A percentile compares a stretch with the other conserved stretches of the same genome.
phyloP scores from a whole-genome alignment of 35 echinoderm and acorn worm genomes.

The Hemicentrotus pulcherrimus region DNA sequence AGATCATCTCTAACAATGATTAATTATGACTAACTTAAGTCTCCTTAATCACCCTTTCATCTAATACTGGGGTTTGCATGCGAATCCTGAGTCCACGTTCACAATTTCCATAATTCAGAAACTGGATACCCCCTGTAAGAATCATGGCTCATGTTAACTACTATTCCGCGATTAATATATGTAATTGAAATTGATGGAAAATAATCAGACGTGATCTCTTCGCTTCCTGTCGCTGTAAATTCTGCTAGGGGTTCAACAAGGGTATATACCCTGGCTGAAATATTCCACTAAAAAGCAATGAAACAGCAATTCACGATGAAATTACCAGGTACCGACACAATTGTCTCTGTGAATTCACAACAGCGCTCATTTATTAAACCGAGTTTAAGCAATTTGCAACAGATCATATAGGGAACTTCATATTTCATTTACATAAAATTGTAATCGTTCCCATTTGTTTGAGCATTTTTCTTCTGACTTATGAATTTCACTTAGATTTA shows the following conservation, averaged over 20 bases:
- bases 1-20: conserved; percentile 33
- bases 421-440: no score
- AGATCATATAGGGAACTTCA: not conserved
- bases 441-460: no score
- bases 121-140: not conserved
- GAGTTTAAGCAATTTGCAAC: not conserved
- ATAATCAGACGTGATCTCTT: not conserved
- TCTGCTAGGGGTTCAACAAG: not conserved
- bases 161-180: not conserved
- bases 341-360: not conserved
- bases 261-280: not conserved
- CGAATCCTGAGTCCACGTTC: not conserved
- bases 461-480: no score
- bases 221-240: not conserved
- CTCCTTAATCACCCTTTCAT: conserved; percentile 5
- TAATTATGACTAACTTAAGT: conserved; percentile 43
- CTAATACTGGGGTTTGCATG: not conserved
- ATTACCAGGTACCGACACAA: not conserved
- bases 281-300: not conserved
- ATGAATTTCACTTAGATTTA: no score
- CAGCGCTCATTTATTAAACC: not conserved
- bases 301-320: not conserved
- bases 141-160: not conserved
- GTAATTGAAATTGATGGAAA: conserved; percentile 15
- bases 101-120: conserved; percentile 13